These are phyloP conservation scores for Lottia gigantea DNA, from an alignment of 2,888 invertebrate genomes.

Conservation along the genomic window DNA sequence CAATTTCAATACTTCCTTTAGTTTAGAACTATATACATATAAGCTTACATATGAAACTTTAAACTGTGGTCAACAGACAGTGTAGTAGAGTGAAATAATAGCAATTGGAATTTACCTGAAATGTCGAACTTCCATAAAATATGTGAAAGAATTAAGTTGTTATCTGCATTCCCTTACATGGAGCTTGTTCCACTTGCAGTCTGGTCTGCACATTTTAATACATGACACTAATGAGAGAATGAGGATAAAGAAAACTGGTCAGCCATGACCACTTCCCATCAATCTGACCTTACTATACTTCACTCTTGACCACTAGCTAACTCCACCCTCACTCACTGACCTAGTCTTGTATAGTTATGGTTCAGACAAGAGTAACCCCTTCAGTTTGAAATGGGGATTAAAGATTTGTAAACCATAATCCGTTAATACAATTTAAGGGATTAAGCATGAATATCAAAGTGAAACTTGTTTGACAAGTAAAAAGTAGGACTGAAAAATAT, in stretches of 20 bases:
- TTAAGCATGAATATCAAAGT: neutral
- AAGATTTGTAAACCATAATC: neutral
- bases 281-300: neutral
- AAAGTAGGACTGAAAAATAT: neutral
- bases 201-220: neutral
- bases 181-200: neutral
- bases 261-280: slow-evolving; percentile 6
- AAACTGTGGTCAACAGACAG: too few relatives aligned
- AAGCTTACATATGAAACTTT: too few relatives aligned
- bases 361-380: neutral
- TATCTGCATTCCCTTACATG: neutral
- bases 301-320: slow-evolving; percentile 3
- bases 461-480: slow-evolving; percentile 1
- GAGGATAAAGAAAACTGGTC: neutral
- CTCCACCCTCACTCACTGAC: neutral
- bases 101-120: too few relatives aligned
- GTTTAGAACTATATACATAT: too few relatives aligned
- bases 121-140: too few relatives aligned
- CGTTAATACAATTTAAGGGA: slow-evolving; percentile 4
- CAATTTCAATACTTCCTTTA: too few relatives aligned
- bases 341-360: neutral
- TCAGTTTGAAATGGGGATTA: neutral
- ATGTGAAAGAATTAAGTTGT: too few relatives aligned
- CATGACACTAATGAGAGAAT: slow-evolving; percentile 4
- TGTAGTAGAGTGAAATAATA: too few relatives aligned